phyloP scores from a whole-genome alignment of 2,888 invertebrate species.

The Megastigmus dorsalis region DNA sequence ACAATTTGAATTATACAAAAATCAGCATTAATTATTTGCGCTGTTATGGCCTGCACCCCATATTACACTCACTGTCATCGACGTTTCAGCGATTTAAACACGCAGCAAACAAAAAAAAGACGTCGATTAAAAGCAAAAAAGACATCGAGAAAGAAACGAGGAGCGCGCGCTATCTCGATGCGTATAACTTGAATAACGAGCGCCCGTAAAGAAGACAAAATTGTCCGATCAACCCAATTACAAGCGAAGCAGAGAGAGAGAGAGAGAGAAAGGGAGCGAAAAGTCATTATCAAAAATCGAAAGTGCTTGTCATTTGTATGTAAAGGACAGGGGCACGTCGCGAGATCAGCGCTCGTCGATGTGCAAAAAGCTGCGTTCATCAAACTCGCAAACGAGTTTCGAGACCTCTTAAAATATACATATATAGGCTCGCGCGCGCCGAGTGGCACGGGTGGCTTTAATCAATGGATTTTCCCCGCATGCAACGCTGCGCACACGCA shows the following conservation, averaged over 20 bases:
- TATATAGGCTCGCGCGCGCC: constrained; percentile 5
- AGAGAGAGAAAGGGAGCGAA: no score
- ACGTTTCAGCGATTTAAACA: no score
- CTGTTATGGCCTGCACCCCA: neutral
- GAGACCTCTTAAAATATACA: constrained; percentile 20
- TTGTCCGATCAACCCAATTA: constrained; percentile 44
- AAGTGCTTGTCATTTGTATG: constrained; percentile 49
- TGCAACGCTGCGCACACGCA: no score
- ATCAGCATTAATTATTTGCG: neutral
- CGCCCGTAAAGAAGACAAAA: constrained; percentile 25
- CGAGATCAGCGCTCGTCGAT: neutral
- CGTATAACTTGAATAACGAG: constrained; percentile 25
- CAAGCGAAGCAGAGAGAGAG: no score
- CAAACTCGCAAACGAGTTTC: constrained; percentile 49
- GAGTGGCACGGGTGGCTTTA: no score
- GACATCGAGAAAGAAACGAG: neutral
- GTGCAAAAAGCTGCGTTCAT: constrained; percentile 40
- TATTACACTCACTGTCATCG: neutral
- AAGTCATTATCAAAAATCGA: constrained; percentile 48
- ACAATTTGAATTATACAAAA: no score
- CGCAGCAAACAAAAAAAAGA: no score
- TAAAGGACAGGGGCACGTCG: constrained; percentile 6
- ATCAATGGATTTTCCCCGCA: constrained; percentile 46
- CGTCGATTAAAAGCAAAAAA: neutral
- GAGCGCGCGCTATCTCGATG: constrained; percentile 3